Conservation (phyloP, 2,888 invertebrate genomes). For the Metopia argyrocephala region DNA sequence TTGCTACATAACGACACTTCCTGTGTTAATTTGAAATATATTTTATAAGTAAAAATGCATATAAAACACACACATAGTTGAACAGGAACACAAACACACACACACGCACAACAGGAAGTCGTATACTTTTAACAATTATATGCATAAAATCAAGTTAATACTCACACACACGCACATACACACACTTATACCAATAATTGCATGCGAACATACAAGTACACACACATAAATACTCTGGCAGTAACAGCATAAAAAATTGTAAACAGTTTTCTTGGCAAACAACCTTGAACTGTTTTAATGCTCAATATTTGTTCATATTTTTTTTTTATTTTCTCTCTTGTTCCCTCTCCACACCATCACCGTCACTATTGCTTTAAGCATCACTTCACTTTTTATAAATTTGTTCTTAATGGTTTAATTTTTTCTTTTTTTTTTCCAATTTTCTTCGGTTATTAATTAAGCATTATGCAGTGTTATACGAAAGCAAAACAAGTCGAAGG, state of each 20-base stretch:
- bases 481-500: background rate
- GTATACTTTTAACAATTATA: no score
- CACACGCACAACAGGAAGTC: no score
- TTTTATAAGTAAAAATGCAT: background rate
- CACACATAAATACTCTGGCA: background rate
- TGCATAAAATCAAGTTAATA: no score
- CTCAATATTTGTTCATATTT: constrained; percentile 14
- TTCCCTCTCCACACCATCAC: background rate
- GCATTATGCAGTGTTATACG: constrained; percentile 49
- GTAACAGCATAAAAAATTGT: constrained; percentile 1
- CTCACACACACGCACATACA: background rate
- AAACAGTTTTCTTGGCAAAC: constrained; percentile 48
- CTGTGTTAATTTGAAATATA: constrained; percentile 55
- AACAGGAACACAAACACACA: constrained; percentile 21
- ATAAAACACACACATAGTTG: background rate
- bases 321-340: background rate
- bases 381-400: background rate
- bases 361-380: background rate
- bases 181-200: background rate
- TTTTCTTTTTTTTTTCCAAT: background rate
- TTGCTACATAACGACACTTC: constrained; percentile 53
- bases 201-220: constrained; percentile 23
- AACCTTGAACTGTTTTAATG: constrained; percentile 62
- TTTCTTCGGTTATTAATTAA: constrained; percentile 57
- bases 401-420: constrained; percentile 12